phyloP scores from a whole-genome alignment of 2,888 invertebrate species.

The Rotaria magnacalcarata region DNA sequence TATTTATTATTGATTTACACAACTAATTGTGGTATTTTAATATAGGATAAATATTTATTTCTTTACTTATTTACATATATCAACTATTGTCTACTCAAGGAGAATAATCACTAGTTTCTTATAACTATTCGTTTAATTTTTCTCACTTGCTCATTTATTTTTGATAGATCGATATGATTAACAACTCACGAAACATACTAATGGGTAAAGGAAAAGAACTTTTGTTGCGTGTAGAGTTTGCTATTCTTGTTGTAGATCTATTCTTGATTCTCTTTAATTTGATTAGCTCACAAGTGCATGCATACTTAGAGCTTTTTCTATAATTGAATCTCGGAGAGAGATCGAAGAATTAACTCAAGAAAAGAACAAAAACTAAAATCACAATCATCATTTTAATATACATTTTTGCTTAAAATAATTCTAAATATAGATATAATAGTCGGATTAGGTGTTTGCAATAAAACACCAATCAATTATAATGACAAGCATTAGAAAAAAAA shows the following conservation, averaged over 20 bases:
- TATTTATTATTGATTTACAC: background rate
- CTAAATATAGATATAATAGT: background rate
- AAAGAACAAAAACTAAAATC: background rate
- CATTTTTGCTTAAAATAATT: background rate
- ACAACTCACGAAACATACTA: background rate
- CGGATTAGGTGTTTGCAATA: background rate
- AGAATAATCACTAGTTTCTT: background rate
- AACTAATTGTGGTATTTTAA: background rate
- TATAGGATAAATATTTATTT: background rate
- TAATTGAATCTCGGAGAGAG: background rate
- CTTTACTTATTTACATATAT: no score
- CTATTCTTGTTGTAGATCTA: background rate
- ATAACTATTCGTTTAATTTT: background rate
- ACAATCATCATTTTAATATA: background rate
- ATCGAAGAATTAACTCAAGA: background rate
- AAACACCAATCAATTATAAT: background rate
- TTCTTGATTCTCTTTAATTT: conserved; percentile 3
- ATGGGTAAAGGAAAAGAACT: background rate
- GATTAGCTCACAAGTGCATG: background rate
- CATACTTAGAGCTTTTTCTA: background rate
- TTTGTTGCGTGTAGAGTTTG: background rate
- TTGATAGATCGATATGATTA: conserved; percentile 10
- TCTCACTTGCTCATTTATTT: background rate
- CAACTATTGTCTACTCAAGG: background rate
- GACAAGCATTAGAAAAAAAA: background rate